These are phyloP conservation scores for Catocala fraxini DNA, from an alignment of 2,888 invertebrate genomes.

Conservation along the genomic window DNA sequence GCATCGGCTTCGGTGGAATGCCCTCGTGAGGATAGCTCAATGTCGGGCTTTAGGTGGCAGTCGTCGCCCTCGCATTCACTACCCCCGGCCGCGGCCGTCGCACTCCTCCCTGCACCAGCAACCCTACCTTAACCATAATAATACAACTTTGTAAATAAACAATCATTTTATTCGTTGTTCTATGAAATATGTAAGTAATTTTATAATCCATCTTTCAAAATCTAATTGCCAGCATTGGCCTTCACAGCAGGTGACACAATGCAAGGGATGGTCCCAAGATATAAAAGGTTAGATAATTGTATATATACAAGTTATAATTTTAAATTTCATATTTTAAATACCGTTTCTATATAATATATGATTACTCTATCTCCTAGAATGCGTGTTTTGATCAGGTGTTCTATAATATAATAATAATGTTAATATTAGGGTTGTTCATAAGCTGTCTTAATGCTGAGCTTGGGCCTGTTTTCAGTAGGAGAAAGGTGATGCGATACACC, in stretches of 20 bases:
- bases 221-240: too few species aligned
- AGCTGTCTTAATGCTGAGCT: too few species aligned
- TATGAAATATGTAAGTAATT: background rate
- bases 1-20: slow-evolving; percentile 81
- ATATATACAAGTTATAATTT: background rate
- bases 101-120: slow-evolving; percentile 63
- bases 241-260: too few species aligned
- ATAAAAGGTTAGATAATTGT: too few species aligned
- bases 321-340: slow-evolving; percentile 1
- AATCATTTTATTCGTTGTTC: slow-evolving; percentile 31
- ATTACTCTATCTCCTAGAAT: too few species aligned
- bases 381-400: too few species aligned
- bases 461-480: too few species aligned
- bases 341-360: background rate
- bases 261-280: too few species aligned
- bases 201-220: too few species aligned
- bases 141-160: slow-evolving; percentile 72
- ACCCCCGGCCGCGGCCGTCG: slow-evolving; percentile 58
- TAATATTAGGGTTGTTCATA: too few species aligned
- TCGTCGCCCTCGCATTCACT: slow-evolving; percentile 81
- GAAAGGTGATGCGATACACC: too few species aligned
- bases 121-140: slow-evolving; percentile 51
- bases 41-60: slow-evolving; percentile 81
- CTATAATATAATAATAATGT: too few species aligned
- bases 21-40: slow-evolving; percentile 83